Base-by-base conservation (phyloP, 2,888 invertebrate species). In the Lithophane socia region DNA sequence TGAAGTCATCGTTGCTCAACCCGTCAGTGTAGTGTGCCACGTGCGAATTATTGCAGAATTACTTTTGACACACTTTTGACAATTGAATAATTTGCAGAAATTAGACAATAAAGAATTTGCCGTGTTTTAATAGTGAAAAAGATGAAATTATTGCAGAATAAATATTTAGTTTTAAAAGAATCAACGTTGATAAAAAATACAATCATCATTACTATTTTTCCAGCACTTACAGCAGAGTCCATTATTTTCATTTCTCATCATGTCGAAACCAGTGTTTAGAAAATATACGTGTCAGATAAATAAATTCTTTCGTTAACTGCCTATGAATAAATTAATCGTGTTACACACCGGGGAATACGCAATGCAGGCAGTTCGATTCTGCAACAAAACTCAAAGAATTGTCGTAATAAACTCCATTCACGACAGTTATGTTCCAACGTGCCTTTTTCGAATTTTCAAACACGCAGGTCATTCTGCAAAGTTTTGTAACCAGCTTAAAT, bases 391-490 rank as follows among this genome's bases (percentile, higher is more conserved):
- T 74, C 52, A 77, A 87, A 77, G 74, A 84, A 83, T 77, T 86
- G 65, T 66, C 77, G 87, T 78, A 86, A 87, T 73, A 68, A 85
- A 80, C 79, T 72, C 75, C 81, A 79, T 85, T 81, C 73, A 58
- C 66, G 85, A 79, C 83, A 77, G 75, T 78, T 83, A 85, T 73
- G 74, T 75, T 73, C 56, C 64, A 77, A 78, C 67, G 64, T 75
- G 85, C 86, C 87, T 85, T 87, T 86, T 85, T 68, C 3, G 80
- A 85, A 80, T 83, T 77, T 79, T 79, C 65, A 75, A 81, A 79
- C 77, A 79, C 64, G 77, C 70, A 61, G 68, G 37, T 65, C 18
- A 77, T 79, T 87, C 77, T 69, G 73, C 42, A 80, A 82, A 72
- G 67, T 84, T 82, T 77, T 73, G 86, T 42, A 87, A 87, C 42